Base-by-base conservation (phyloP, 2,797 vertebrate genomes). In the Chelon labrosus region DNA sequence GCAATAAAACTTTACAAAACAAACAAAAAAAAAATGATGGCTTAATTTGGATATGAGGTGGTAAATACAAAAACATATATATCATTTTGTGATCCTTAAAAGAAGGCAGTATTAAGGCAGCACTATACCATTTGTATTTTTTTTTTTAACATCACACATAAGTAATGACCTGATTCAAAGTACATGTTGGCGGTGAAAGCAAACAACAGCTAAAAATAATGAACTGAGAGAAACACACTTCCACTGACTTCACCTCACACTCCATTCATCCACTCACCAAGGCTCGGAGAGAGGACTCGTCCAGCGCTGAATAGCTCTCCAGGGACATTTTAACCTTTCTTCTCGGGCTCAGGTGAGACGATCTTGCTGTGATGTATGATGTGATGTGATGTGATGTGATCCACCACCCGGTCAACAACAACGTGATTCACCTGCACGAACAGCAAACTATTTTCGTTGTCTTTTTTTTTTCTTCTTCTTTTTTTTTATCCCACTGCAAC, bases 251-350 rank as follows among this genome's bases (percentile, higher is more conserved):
- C 7, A 27, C 11, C 2, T 35, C 12, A 35, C 17, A 69, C 58
- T 39, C 13, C 42, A 13, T 46, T 31, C 13, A 37, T 70, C 1
- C 31, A 94, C 96, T 96, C 90, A 97, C 96, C 95, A 97, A 39
- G 71, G 95, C 95, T 77, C 96, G 91, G 38, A 97, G 93, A 7
- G 96, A 91, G 44, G 95, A 87, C 85, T 97, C 96, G 1, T 97
- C 96, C 93, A 97, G 89, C 27, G 94, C 85, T 6, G 96, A 94
- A 39, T 95, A 96, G 13, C 83, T 90, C 57, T 96, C 95, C 49
- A 92, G 76, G 0, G 95, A 95, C 96, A 96, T 94, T 1, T 79
- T 90, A 8, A 27, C 19, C 56, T 60, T 63, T 57, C 57, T n/a
- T 1, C 10, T 47, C 38, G 14, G 65, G 44, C 7, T 71, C 85